phyloP scores from a whole-genome alignment of 2,113 vertebrate genomes.

The Corythoichthys intestinalis region DNA sequence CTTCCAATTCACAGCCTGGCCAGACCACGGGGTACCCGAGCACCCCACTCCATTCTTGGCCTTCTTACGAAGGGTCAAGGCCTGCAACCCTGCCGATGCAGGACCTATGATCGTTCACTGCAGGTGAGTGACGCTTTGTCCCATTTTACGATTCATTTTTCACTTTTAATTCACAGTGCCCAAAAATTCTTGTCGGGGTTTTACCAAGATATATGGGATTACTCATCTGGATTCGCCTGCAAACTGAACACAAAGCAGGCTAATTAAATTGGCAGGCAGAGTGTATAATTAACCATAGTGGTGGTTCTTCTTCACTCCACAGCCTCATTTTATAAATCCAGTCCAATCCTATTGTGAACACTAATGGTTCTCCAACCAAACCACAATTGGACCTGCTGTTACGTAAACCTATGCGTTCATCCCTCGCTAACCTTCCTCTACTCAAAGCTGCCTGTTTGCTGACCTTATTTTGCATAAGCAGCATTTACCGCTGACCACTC shows the following conservation, averaged over 20 bases:
- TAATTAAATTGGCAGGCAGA: neutral
- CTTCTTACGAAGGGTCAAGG: constrained; percentile 91
- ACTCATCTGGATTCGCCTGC: neutral
- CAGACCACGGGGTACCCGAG: constrained; percentile 95
- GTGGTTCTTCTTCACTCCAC: neutral
- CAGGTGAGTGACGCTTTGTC: constrained; percentile 74
- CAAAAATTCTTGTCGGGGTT: neutral
- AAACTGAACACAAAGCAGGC: neutral
- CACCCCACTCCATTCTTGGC: constrained; percentile 96
- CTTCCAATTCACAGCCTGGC: constrained; percentile 99
- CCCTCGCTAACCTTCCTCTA: constrained; percentile 31
- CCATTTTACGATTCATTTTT: neutral
- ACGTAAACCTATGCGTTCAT: constrained; percentile 49
- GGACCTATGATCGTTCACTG: constrained; percentile 97
- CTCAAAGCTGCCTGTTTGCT: constrained; percentile 12
- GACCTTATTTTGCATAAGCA: constrained; percentile 40
- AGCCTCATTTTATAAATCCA: constrained; percentile 4
- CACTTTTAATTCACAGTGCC: neutral
- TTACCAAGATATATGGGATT: neutral
- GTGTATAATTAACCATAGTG: neutral
- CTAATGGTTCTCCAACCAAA: constrained; percentile 30
- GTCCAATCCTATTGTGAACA: constrained; percentile 8
- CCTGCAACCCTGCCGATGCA: constrained; percentile 95
- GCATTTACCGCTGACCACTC: constrained; percentile 36
- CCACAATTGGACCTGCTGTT: constrained; percentile 46